Conservation (phyloP, 2,888 invertebrate genomes). For the Lochmaea crataegi region DNA sequence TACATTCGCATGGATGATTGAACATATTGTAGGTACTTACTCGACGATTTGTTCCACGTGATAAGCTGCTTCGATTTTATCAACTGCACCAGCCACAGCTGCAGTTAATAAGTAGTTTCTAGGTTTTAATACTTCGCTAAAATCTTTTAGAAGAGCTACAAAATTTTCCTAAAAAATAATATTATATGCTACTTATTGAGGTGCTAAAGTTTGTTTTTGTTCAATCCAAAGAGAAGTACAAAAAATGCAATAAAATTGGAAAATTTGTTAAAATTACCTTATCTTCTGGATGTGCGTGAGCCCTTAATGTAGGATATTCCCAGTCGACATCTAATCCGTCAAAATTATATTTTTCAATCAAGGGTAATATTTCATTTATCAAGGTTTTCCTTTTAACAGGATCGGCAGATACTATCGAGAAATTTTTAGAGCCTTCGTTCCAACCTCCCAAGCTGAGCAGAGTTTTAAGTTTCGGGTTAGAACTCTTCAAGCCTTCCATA, state of each 20-base stretch:
- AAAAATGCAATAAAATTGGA: too few species aligned
- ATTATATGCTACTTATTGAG: background rate
- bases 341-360: conserved; percentile 69
- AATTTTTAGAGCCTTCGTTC: conserved; percentile 68
- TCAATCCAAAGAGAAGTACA: too few species aligned
- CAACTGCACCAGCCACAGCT: conserved; percentile 54
- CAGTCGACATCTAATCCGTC: conserved; percentile 87
- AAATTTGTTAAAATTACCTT: conserved; percentile 27
- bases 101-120: conserved; percentile 53
- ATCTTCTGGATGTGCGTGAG: conserved; percentile 40
- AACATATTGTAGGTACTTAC: too few species aligned
- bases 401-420: conserved; percentile 65
- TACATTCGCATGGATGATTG: too few species aligned
- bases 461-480: conserved; percentile 68
- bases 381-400: conserved; percentile 47
- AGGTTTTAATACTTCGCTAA: conserved; percentile 49
- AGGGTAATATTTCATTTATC: conserved; percentile 27
- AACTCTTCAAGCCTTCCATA: conserved; percentile 62
- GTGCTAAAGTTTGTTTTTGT: too few species aligned
- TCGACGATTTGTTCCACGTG: conserved; percentile 50
- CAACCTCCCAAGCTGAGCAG: conserved; percentile 75
- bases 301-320: conserved; percentile 79
- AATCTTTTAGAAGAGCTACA: conserved; percentile 50
- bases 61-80: conserved; percentile 53
- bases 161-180: conserved; percentile 52